phyloP scores from a whole-genome alignment of 2,888 invertebrate genomes.

The Perdita meconis region DNA sequence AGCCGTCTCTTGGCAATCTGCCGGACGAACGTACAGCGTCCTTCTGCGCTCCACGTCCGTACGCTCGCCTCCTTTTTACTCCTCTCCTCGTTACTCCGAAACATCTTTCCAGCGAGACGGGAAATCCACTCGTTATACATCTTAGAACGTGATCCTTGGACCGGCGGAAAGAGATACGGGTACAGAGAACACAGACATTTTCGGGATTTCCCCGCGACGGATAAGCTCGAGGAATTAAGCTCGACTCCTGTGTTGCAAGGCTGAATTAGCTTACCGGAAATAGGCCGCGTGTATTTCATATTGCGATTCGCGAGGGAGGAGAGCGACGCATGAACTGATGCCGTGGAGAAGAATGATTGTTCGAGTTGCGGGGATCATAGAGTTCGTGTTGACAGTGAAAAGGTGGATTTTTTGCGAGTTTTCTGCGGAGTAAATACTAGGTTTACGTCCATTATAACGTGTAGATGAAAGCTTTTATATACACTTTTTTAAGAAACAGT shows the following conservation, averaged over 20 bases:
- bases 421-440: no score
- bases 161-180: conserved; percentile 33
- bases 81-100: conserved; percentile 51
- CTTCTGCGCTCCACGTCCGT: conserved; percentile 37
- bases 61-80: conserved; percentile 37
- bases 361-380: not conserved
- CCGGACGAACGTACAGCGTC: conserved; percentile 70
- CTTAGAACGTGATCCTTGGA: conserved; percentile 40
- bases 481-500: no score
- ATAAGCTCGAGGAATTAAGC: conserved; percentile 29
- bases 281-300: conserved; percentile 25
- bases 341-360: not conserved
- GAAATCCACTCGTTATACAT: conserved; percentile 60
- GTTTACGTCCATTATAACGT: no score
- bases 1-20: conserved; percentile 80
- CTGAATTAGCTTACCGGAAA: conserved; percentile 38
- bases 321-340: not conserved
- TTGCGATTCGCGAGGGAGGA: conserved; percentile 12
- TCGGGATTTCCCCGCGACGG: not conserved
- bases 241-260: conserved; percentile 3
- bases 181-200: conserved; percentile 15
- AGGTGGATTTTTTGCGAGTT: no score
- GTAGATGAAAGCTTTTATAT: no score
- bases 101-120: conserved; percentile 57
- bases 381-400: no score